Evolutionary conservation across 2,113 vertebrate genomes (phyloP).

Genomic region (Scalopus aquaticus): DNA sequence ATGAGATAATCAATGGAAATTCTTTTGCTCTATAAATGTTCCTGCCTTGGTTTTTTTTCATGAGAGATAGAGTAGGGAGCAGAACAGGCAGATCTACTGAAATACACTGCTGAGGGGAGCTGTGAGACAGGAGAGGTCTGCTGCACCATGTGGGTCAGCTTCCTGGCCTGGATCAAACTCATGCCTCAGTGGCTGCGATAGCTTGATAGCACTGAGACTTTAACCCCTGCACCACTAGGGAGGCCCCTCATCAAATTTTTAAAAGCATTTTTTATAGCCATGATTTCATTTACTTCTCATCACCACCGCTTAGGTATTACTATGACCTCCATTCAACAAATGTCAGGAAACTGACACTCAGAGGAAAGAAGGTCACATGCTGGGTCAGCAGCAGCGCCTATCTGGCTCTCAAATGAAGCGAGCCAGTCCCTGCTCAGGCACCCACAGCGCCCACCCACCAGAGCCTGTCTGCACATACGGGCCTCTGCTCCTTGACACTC

Average conservation of each 20-base stretch:
- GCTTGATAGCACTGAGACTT: too few relatives aligned
- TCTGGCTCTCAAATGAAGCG: not conserved
- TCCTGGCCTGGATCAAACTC: too few relatives aligned
- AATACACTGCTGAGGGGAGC: too few relatives aligned
- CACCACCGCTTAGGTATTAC: not conserved
- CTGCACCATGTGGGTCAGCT: too few relatives aligned
- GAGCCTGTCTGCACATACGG: not conserved
- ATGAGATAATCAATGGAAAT: conserved; percentile 23
- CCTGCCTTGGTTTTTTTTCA: conserved; percentile 16
- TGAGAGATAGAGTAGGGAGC: too few relatives aligned
- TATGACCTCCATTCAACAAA: not conserved
- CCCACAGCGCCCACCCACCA: not conserved
- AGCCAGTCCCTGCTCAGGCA: not conserved
- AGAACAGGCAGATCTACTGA: too few relatives aligned
- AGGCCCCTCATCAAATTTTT: not conserved
- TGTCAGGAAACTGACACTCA: not conserved
- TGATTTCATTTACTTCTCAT: not conserved
- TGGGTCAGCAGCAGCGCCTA: not conserved
- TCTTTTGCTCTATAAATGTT: not conserved
- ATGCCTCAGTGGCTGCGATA: too few relatives aligned
- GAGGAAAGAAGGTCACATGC: not conserved
- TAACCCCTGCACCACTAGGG: too few relatives aligned
- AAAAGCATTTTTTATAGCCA: conserved; percentile 9
- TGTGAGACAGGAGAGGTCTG: too few relatives aligned
- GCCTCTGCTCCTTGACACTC: not conserved